Conservation (phyloP, 2,888 invertebrate species). For the Hymenopus coronatus region DNA sequence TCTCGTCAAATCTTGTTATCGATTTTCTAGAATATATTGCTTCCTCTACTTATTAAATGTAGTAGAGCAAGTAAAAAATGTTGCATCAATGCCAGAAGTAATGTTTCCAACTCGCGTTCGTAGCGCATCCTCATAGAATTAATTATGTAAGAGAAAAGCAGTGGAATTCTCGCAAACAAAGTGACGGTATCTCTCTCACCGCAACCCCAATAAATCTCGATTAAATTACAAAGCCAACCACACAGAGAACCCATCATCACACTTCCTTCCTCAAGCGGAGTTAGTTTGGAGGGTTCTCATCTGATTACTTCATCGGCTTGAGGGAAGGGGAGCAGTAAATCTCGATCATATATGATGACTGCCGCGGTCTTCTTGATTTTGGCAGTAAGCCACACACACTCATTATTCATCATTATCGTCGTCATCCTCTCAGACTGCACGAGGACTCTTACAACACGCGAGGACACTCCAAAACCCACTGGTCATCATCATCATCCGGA, state of each 20-base stretch:
- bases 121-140: background rate
- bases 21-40: no score
- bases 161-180: background rate
- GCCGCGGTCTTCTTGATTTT: background rate
- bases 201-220: background rate
- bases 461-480: background rate
- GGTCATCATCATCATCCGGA: background rate
- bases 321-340: background rate
- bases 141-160: background rate
- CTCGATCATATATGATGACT: background rate
- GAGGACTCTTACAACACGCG: background rate
- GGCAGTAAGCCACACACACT: background rate
- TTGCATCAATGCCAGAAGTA: background rate
- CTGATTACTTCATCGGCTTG: background rate
- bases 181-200: background rate
- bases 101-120: background rate
- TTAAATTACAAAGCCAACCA: background rate
- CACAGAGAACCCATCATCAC: background rate
- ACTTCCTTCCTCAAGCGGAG: background rate
- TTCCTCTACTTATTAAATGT: no score
- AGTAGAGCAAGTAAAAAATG: background rate
- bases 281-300: background rate
- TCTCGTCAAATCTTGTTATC: no score
- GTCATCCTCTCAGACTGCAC: background rate
- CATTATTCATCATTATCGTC: background rate